Evolutionary conservation across 2,113 vertebrate species (phyloP).

Genomic region (Bothrops jararaca): DNA sequence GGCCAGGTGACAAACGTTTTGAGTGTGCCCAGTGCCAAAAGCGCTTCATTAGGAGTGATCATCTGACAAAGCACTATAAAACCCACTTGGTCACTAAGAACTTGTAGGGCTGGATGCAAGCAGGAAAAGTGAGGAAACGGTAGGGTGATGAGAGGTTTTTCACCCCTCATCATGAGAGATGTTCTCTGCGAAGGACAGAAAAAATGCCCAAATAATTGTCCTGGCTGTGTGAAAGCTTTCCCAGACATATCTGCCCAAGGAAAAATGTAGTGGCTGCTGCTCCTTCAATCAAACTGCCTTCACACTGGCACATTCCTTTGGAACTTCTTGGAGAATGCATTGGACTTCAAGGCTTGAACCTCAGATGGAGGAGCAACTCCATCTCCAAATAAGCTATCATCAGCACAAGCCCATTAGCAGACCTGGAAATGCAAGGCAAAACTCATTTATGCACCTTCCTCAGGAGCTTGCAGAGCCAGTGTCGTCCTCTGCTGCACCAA

Average conservation of each 20-base stretch:
- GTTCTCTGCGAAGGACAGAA: background rate
- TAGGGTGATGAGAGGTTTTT: background rate
- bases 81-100: constrained; percentile 98
- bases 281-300: constrained; percentile 30
- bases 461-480: background rate
- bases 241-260: background rate
- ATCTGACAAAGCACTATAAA: constrained; percentile 98
- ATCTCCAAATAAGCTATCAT: constrained; percentile 26
- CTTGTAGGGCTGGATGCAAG: constrained; percentile 75
- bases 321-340: constrained; percentile 11
- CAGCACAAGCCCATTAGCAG: constrained; percentile 12
- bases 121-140: background rate
- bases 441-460: background rate
- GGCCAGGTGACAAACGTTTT: constrained; percentile 92
- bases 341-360: constrained; percentile 41
- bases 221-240: background rate
- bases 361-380: constrained; percentile 46
- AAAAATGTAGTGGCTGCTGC: constrained; percentile 9
- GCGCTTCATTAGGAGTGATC: constrained; percentile 97
- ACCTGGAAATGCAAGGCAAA: background rate
- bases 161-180: background rate
- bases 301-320: constrained; percentile 10
- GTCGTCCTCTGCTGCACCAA: background rate
- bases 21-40: constrained; percentile 97
- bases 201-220: background rate